A percentile compares a stretch with the other conserved stretches of the same genome.
Evolutionary conservation across 2,888 invertebrate species (phyloP).

Genomic region (Idaea biselata): DNA sequence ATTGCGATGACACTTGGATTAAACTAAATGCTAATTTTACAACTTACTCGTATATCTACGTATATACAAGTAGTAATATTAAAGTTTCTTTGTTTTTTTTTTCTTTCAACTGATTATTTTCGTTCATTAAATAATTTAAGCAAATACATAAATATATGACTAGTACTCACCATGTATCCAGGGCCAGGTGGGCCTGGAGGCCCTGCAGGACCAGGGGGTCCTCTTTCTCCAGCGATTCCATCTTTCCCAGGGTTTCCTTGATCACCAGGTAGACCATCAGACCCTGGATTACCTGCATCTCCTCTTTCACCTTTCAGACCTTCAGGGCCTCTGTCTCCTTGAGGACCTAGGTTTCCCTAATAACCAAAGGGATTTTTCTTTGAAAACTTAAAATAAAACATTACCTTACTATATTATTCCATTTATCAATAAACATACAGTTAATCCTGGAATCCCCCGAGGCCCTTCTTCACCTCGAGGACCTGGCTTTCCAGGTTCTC

Average conservation of each 20-base stretch:
- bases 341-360: constrained; percentile 83
- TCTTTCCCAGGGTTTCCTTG: constrained; percentile 88
- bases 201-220: constrained; percentile 84
- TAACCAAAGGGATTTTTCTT: constrained; percentile 14
- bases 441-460: constrained; percentile 41
- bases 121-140: no score
- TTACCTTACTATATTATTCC: constrained; percentile 36
- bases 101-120: no score
- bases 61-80: no score
- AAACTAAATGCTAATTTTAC: no score
- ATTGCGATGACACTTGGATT: no score
- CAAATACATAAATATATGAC: constrained; percentile 2
- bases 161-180: constrained; percentile 46
- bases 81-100: no score
- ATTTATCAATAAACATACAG: no score
- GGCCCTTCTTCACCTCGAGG: constrained; percentile 47
- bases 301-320: constrained; percentile 82
- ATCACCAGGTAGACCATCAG: constrained; percentile 80
- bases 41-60: no score
- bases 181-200: constrained; percentile 82
- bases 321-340: constrained; percentile 70
- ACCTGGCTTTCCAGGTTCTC: constrained; percentile 81
- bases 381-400: constrained; percentile 65
- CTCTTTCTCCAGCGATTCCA: constrained; percentile 83
- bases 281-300: constrained; percentile 80